Conservation (phyloP, 37 sponge, comb jelly and placozoan genomes). For the Chondrosia reniformis region DNA sequence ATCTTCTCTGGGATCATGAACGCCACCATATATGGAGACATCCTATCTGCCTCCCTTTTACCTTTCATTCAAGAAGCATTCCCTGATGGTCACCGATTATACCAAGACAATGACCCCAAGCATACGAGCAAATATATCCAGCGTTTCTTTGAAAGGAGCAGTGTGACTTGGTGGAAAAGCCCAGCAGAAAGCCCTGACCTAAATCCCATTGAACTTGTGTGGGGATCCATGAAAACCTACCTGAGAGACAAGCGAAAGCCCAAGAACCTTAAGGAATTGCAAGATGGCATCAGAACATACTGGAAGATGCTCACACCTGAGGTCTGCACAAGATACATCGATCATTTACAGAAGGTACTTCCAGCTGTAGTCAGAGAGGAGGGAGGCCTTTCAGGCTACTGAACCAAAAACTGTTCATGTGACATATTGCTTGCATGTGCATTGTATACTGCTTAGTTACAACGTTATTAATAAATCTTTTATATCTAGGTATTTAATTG, state of each 20-base stretch:
- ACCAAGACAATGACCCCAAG: constrained; percentile 23
- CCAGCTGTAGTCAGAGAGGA: neutral
- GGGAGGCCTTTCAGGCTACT: neutral
- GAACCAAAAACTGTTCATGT: too few species aligned
- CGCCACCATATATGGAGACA: neutral
- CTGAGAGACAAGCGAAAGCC: constrained; percentile 4
- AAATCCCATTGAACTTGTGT: constrained; percentile 18
- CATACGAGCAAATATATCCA: neutral
- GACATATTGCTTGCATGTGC: too few species aligned
- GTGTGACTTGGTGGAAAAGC: constrained; percentile 4
- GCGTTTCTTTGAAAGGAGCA: neutral
- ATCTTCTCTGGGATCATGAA: constrained; percentile 15
- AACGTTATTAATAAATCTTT: too few species aligned
- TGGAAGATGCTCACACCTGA: constrained; percentile 10
- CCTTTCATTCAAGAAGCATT: neutral
- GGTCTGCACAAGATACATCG: constrained; percentile 6
- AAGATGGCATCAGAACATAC: constrained; percentile 7
- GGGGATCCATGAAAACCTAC: constrained; percentile 21
- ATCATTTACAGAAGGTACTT: constrained; percentile 7
- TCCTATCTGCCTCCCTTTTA: neutral
- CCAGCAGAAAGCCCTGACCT: constrained; percentile 13
- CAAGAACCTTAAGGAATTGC: constrained; percentile 2
- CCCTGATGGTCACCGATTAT: constrained; percentile 8
- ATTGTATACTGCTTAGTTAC: too few species aligned
- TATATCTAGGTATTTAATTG: too few species aligned